A percentile compares a stretch with the other conserved stretches of the same genome.
These are phyloP conservation scores for Drosophila rellima DNA, from an alignment of 2,888 invertebrate species.

Conservation along the genomic window DNA sequence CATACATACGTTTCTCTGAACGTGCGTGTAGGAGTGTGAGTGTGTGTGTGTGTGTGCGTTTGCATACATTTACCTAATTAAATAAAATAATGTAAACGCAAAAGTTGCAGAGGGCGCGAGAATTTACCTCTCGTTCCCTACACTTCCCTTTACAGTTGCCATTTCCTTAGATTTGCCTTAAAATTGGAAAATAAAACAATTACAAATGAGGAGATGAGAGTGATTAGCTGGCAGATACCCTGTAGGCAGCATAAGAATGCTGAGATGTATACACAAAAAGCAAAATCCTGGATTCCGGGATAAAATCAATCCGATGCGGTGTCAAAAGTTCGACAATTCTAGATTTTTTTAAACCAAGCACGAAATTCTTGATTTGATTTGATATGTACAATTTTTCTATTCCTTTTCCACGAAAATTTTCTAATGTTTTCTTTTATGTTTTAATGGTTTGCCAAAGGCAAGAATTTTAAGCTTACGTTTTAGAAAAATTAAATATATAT, in stretches of 20 bases:
- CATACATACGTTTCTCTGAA: constrained; percentile 1
- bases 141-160: constrained; percentile 3
- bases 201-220: not conserved
- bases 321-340: no score
- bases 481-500: no score
- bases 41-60: constrained; percentile 50
- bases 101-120: constrained; percentile 71
- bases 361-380: no score
- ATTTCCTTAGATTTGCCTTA: constrained; percentile 48
- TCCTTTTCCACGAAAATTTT: no score
- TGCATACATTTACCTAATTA: constrained; percentile 83
- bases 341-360: no score
- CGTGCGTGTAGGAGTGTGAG: constrained; percentile 22
- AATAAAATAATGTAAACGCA: constrained; percentile 82
- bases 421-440: no score
- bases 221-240: constrained; percentile 8
- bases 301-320: no score
- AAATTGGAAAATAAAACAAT: constrained; percentile 60
- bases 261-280: no score
- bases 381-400: no score
- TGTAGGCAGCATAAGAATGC: constrained; percentile 3
- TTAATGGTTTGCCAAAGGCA: no score
- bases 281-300: no score
- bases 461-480: no score
- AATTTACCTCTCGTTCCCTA: constrained; percentile 16